Evolutionary conservation across 2,113 vertebrate genomes (phyloP).

Genomic region (Azemiops feae): DNA sequence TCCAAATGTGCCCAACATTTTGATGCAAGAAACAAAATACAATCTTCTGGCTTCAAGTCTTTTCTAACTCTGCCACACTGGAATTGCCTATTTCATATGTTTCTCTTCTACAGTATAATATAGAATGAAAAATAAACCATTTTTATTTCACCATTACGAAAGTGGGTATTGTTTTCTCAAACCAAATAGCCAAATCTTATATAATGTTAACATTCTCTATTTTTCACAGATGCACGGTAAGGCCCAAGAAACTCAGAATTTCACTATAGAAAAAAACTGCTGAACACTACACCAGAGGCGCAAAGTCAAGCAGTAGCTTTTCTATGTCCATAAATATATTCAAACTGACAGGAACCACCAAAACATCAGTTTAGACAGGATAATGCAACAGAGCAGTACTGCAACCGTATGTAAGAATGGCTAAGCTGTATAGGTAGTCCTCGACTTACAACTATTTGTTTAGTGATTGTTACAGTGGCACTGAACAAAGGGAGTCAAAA

Average conservation of each 20-base stretch:
- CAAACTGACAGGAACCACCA: conserved; percentile 37
- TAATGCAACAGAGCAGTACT: not conserved
- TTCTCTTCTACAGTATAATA: not conserved
- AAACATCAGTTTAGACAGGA: not conserved
- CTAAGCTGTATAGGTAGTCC: not conserved
- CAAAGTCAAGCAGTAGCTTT: not conserved
- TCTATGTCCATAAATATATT: conserved; percentile 28
- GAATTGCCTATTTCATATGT: not conserved
- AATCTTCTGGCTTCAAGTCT: not conserved
- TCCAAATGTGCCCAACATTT: not conserved
- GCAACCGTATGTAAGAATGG: not conserved
- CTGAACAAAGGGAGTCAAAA: not conserved
- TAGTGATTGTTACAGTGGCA: not conserved
- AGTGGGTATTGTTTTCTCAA: not conserved
- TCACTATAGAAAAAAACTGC: not conserved
- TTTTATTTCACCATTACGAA: not conserved
- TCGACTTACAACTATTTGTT: not conserved
- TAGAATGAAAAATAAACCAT: not conserved
- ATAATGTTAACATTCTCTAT: not conserved
- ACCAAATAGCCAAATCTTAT: not conserved
- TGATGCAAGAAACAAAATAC: not conserved
- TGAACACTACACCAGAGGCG: not conserved
- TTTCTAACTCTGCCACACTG: not conserved
- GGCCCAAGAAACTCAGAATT: not conserved
- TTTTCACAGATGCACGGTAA: not conserved